Percentiles rank a stretch among this genome's conserved stretches.
phyloP scores from a whole-genome alignment of 2,797 vertebrate genomes.

The Oryzias dopingdopingensis region DNA sequence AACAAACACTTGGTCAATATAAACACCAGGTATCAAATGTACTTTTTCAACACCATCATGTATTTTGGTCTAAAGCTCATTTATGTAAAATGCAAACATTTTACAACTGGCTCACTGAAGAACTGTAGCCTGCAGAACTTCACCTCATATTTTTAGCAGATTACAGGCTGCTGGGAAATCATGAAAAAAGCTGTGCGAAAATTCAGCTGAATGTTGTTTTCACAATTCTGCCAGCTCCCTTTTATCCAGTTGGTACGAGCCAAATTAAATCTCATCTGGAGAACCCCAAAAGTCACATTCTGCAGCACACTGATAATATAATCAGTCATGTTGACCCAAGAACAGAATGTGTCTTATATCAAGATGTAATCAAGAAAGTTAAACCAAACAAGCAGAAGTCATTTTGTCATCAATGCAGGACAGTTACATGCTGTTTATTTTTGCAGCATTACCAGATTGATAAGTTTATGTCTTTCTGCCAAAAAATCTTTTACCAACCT shows the following conservation, averaged over 20 bases:
- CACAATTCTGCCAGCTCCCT: conserved; percentile 10
- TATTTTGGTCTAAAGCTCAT: neutral
- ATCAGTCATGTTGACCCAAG: conserved; percentile 21
- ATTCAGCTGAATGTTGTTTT: conserved; percentile 2
- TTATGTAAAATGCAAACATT: neutral
- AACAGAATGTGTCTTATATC: conserved; percentile 20
- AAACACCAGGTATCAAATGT: no score
- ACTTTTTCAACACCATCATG: no score
- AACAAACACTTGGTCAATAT: no score
- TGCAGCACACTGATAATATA: conserved; percentile 9
- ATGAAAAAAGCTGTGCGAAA: conserved; percentile 13
- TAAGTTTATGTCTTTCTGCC: conserved; percentile 4
- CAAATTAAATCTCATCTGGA: conserved; percentile 18
- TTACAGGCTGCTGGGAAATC: conserved; percentile 16
- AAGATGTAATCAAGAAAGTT: conserved; percentile 18
- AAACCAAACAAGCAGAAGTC: conserved; percentile 15
- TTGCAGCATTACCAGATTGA: conserved; percentile 16
- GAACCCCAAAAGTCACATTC: conserved; percentile 3
- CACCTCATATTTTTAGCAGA: conserved; percentile 21
- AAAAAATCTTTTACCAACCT: neutral
- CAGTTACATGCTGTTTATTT: conserved; percentile 15
- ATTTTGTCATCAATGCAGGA: conserved; percentile 9
- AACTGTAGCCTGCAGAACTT: conserved; percentile 16
- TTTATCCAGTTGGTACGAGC: conserved; percentile 3
- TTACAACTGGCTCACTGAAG: neutral